phyloP scores from a whole-genome alignment of 2,888 invertebrate genomes.

The Caenorhabditis sinica region DNA sequence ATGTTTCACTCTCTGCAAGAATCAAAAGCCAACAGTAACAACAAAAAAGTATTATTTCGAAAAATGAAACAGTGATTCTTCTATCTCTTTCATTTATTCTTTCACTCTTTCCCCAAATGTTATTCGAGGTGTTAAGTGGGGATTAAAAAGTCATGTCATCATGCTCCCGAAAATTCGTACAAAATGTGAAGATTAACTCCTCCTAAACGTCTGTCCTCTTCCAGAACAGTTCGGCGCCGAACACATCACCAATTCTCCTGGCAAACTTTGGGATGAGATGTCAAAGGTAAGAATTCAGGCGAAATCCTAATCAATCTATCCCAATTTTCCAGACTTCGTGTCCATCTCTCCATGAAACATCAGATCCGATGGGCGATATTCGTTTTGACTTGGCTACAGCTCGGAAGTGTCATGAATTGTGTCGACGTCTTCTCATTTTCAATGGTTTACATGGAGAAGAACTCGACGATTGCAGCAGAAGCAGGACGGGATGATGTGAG shows the following conservation, averaged over 20 bases:
- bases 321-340: constrained; percentile 40
- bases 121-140: constrained; percentile 32
- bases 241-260: constrained; percentile 56
- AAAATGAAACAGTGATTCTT: constrained; percentile 31
- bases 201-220: constrained; percentile 23
- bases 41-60: constrained; percentile 13
- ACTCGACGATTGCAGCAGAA: constrained; percentile 50
- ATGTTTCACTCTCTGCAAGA: constrained; percentile 22
- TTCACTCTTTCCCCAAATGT: constrained; percentile 9
- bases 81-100: constrained; percentile 2
- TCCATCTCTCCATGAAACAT: constrained; percentile 52
- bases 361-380: constrained; percentile 54
- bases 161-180: constrained; percentile 12
- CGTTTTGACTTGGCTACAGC: constrained; percentile 61
- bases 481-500: constrained; percentile 44
- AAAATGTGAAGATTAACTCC: constrained; percentile 11
- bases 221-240: constrained; percentile 59
- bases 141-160: constrained; percentile 23
- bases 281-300: constrained; percentile 35
- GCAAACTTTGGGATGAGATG: constrained; percentile 57
- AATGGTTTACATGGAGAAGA: constrained; percentile 72
- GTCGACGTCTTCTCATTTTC: constrained; percentile 72
- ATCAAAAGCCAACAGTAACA: constrained; percentile 56
- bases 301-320: background rate
- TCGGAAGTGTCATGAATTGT: constrained; percentile 71